Base-by-base conservation (phyloP, 2,888 invertebrate genomes). In the Hemithea aestivaria region DNA sequence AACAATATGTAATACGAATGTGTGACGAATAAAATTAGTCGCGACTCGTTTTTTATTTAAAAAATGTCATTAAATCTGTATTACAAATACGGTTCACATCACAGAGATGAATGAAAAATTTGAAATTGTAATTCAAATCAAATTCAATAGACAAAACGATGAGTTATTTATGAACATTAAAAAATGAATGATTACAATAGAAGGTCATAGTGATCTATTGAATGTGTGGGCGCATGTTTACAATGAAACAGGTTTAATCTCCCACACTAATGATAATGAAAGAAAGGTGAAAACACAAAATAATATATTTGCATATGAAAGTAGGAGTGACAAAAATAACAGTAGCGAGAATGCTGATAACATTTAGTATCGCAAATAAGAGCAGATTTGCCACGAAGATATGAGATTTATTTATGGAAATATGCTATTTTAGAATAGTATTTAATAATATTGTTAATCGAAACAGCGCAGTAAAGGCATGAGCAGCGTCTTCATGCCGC, bases 241-340 rank as follows among this genome's bases (percentile, higher is more conserved):
- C 35, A 30, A 24, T 16, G 10, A 20, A 41, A 36, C 36, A 26
- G 35, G 41, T 41, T 40, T 26, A 10, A 9, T 32, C 29, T 40
- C 38, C 39, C 43, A 43, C 42, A 36, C 23, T 24, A 24, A 31
- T 21, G 9, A 31, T 34, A 27, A 9, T 24, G 35, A 44, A 45
- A 40, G 48, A 45, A 45, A 45, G 43, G 43, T 43, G 35, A 39
- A 45, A 40, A 35, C 35, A 25, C 25, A 22, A 20, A 39, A 16
- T 5, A 5, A 16, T 5, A 16, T 16, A 16, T 40, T 40, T 33
- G 27, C 10, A 40, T 33, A 25, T 40, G 31, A 31, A 34, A 40
- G 21, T 30, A 31, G 27, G 24, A 10, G 20, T 35, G 11, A 22
- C 20, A 45, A 26, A 40, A 33, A 28, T 35, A 29, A 24, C n/a